Evolutionary conservation across 2,888 invertebrate species (phyloP).

Genomic region (Ferdinandea cuprea): DNA sequence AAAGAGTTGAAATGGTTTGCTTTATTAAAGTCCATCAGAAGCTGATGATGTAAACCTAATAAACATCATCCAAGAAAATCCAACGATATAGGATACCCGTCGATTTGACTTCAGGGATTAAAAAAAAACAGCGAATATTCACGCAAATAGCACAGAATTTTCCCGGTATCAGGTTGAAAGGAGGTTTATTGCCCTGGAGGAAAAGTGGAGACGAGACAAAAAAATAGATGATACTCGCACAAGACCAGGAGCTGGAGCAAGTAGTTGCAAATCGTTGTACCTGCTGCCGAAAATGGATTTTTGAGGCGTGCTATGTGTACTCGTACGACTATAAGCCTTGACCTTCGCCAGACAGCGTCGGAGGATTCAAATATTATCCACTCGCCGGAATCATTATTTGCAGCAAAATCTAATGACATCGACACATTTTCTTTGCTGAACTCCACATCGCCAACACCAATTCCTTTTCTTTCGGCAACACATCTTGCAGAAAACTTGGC

Average conservation of each 20-base stretch:
- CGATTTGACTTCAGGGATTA: too few species aligned
- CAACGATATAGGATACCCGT: background rate
- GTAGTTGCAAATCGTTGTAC: slow-evolving; percentile 1
- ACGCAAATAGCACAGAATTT: too few species aligned
- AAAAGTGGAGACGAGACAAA: background rate
- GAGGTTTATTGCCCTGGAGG: too few species aligned
- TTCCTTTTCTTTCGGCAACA: too few species aligned
- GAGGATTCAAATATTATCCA: background rate
- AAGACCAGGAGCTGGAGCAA: slow-evolving; percentile 12
- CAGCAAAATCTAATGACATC: too few species aligned
- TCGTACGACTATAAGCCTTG: background rate
- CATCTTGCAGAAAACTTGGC: too few species aligned
- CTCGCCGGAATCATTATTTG: too few species aligned
- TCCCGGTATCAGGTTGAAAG: too few species aligned
- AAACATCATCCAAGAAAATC: background rate
- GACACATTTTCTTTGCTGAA: too few species aligned
- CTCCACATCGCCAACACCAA: slow-evolving; percentile 7
- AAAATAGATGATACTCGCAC: background rate
- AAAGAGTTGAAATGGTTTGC: too few species aligned
- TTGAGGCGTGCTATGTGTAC: background rate
- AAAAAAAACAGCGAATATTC: too few species aligned
- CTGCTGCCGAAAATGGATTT: slow-evolving; percentile 4
- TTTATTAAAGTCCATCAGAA: too few species aligned
- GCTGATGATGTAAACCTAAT: background rate
- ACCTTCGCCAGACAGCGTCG: background rate